phyloP scores from a whole-genome alignment of 2,113 vertebrate genomes.

The Takifugu flavidus region DNA sequence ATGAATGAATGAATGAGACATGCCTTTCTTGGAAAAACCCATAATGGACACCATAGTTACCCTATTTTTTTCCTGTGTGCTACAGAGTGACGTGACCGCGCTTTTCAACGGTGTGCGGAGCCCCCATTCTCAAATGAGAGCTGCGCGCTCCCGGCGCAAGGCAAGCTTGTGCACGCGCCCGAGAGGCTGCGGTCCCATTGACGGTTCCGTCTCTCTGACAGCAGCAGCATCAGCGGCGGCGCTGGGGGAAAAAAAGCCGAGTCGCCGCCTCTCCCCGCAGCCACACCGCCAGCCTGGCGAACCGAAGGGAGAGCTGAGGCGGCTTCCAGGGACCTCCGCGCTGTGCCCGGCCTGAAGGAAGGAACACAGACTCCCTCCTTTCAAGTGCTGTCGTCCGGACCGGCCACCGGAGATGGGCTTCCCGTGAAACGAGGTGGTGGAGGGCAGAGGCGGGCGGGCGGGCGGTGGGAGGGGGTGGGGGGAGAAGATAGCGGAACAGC shows the following conservation, averaged over 20 bases:
- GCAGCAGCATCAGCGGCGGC: conserved; percentile 66
- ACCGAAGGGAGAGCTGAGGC: conserved; percentile 40
- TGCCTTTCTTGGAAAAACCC: conserved; percentile 7
- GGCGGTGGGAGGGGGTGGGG: conserved; percentile 69
- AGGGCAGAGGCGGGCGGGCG: conserved; percentile 67
- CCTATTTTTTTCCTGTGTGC: conserved; percentile 47
- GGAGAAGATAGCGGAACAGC: conserved; percentile 70
- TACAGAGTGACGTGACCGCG: conserved; percentile 53
- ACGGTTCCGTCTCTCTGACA: conserved; percentile 80
- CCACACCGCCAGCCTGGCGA: conserved; percentile 29
- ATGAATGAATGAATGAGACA: not conserved
- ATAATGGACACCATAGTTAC: conserved; percentile 29
- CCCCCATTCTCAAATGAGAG: conserved; percentile 80
- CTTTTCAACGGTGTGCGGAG: conserved; percentile 51
- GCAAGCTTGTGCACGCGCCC: conserved; percentile 69
- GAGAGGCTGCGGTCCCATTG: conserved; percentile 84
- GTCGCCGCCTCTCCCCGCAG: conserved; percentile 74
- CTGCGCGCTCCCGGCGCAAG: conserved; percentile 69
- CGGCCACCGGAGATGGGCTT: conserved; percentile 78
- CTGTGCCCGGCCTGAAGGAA: conserved; percentile 45
- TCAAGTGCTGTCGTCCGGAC: conserved; percentile 51
- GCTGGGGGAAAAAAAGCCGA: conserved; percentile 45
- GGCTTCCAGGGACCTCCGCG: conserved; percentile 35
- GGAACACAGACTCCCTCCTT: conserved; percentile 38
- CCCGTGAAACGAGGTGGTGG: conserved; percentile 75